A percentile compares a stretch with the other conserved stretches of the same genome.
phyloP scores from a whole-genome alignment of 2,113 vertebrate species.

The Istiophorus platypterus region DNA sequence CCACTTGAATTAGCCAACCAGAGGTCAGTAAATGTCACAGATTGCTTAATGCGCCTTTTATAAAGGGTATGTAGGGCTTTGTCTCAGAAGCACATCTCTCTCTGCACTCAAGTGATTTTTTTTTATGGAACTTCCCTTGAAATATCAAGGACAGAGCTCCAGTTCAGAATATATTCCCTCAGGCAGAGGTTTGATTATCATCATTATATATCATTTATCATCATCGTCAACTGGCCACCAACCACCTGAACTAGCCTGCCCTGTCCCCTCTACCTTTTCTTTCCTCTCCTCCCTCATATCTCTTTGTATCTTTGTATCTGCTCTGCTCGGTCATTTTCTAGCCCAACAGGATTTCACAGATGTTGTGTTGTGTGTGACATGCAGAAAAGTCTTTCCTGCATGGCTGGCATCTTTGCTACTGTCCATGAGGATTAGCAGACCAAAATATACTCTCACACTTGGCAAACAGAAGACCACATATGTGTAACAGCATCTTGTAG shows the following conservation, averaged over 20 bases:
- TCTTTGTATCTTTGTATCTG: not conserved
- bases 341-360: slow-evolving; percentile 1
- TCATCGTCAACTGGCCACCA: not conserved
- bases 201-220: too few relatives aligned
- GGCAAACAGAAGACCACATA: slow-evolving; percentile 16
- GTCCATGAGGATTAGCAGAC: slow-evolving; percentile 48
- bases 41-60: slow-evolving; percentile 17
- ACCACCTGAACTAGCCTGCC: not conserved
- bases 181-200: slow-evolving; percentile 29
- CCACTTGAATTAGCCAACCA: not conserved
- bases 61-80: not conserved
- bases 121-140: not conserved
- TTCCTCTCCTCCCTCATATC: too few relatives aligned
- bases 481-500: slow-evolving; percentile 30
- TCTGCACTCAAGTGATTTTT: not conserved
- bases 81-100: not conserved
- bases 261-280: not conserved
- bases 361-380: not conserved
- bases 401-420: slow-evolving; percentile 32
- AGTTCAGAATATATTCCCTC: not conserved
- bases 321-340: slow-evolving; percentile 4
- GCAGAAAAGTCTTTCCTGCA: slow-evolving; percentile 23
- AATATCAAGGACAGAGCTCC: not conserved
- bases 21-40: slow-evolving; percentile 1
- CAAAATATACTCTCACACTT: slow-evolving; percentile 48